Evolutionary conservation across 2,888 invertebrate species (phyloP).

Genomic region (Brachyptera risi): DNA sequence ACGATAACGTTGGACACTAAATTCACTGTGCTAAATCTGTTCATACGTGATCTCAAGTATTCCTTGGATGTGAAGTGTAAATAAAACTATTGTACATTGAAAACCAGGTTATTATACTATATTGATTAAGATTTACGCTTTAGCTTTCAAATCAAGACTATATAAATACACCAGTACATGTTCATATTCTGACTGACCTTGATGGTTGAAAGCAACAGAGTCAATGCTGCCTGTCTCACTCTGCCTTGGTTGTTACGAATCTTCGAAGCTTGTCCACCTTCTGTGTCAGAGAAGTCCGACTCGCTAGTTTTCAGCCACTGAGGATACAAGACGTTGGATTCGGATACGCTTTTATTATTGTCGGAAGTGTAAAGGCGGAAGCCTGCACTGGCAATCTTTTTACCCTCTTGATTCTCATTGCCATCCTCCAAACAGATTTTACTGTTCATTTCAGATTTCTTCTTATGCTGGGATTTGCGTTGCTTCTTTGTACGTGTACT

Average conservation of each 20-base stretch:
- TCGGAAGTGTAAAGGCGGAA: not conserved
- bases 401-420: not conserved
- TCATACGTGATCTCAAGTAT: too few relatives aligned
- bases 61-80: too few relatives aligned
- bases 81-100: too few relatives aligned
- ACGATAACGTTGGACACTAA: too few relatives aligned
- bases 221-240: slow-evolving; percentile 63
- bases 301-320: slow-evolving; percentile 47
- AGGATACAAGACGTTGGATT: not conserved
- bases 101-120: too few relatives aligned
- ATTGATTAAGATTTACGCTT: too few relatives aligned
- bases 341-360: not conserved
- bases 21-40: too few relatives aligned
- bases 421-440: slow-evolving; percentile 2
- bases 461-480: not conserved
- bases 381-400: not conserved
- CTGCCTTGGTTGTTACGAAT: slow-evolving; percentile 51
- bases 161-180: too few relatives aligned
- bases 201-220: slow-evolving; percentile 54
- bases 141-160: too few relatives aligned
- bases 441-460: not conserved
- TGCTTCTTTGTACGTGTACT: not conserved
- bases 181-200: slow-evolving; percentile 54
- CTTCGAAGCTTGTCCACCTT: slow-evolving; percentile 45
- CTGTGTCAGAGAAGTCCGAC: slow-evolving; percentile 63